phyloP scores from a whole-genome alignment of 2,113 vertebrate species.

The Tachysurus vachellii region DNA sequence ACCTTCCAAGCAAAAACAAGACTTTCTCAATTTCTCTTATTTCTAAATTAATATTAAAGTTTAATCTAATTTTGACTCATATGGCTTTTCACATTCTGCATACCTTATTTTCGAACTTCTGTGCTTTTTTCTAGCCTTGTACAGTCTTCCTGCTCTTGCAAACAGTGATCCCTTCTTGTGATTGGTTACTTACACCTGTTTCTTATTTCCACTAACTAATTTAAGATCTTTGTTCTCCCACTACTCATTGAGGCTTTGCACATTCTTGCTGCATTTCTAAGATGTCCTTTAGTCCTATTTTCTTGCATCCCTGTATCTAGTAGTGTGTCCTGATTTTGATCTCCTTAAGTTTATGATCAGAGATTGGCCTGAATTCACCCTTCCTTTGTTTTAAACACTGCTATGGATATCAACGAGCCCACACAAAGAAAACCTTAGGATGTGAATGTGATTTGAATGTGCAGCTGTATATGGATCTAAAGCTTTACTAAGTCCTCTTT shows the following conservation, averaged over 20 bases:
- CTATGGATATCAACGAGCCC: background rate
- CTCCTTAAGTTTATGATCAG: constrained; percentile 9
- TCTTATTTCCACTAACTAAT: background rate
- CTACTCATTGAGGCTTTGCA: background rate
- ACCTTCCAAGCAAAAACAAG: background rate
- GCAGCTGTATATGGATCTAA: background rate
- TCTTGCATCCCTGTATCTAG: background rate
- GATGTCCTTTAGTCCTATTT: background rate
- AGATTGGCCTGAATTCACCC: background rate
- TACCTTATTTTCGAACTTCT: background rate
- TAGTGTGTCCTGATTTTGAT: constrained; percentile 1
- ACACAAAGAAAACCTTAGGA: background rate
- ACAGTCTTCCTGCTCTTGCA: background rate
- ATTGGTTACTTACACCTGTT: background rate
- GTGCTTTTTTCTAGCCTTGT: background rate
- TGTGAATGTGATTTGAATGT: background rate
- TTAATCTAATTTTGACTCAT: background rate
- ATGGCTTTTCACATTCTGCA: background rate
- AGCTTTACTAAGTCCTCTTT: background rate
- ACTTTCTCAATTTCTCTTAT: background rate
- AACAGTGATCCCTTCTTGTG: background rate
- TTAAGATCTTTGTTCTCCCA: background rate
- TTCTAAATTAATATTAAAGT: background rate
- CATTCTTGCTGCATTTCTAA: background rate
- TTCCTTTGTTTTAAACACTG: constrained; percentile 9